phyloP scores from a whole-genome alignment of 2,113 vertebrate species.

The Marmota flaviventris region DNA sequence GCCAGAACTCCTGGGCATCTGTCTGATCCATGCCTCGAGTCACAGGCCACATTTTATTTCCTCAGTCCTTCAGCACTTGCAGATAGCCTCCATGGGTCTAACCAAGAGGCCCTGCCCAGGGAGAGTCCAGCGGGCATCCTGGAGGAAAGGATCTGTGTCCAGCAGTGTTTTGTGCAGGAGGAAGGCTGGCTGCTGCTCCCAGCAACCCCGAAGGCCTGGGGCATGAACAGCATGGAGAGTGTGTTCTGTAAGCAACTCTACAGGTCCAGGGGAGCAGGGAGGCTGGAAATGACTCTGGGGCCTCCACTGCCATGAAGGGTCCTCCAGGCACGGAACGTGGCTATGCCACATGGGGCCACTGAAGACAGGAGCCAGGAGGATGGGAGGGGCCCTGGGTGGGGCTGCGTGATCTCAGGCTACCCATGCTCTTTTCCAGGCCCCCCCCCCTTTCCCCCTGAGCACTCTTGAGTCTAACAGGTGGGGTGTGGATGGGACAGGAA shows the following conservation, averaged over 20 bases:
- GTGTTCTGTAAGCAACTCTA: neutral
- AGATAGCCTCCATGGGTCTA: neutral
- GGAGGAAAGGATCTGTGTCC: neutral
- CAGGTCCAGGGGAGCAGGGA: neutral
- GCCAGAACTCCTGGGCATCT: neutral
- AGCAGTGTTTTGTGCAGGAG: neutral
- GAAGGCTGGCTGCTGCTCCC: neutral
- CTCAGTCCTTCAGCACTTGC: neutral
- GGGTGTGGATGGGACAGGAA: neutral
- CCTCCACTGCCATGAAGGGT: neutral
- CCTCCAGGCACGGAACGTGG: rapidly evolving
- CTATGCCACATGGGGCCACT: neutral
- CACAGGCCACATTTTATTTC: neutral
- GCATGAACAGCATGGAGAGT: neutral
- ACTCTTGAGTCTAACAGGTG: neutral
- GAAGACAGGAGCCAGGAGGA: neutral
- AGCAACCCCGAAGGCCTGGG: neutral
- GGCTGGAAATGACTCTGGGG: neutral
- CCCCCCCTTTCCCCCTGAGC: neutral
- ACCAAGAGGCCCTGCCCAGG: neutral
- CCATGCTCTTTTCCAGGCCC: too few relatives aligned
- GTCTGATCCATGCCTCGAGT: neutral
- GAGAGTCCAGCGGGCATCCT: neutral
- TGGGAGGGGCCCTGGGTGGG: neutral
- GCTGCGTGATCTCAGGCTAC: neutral